Evolutionary conservation across 2,888 invertebrate genomes (phyloP).

Genomic region (Lottia scabra): DNA sequence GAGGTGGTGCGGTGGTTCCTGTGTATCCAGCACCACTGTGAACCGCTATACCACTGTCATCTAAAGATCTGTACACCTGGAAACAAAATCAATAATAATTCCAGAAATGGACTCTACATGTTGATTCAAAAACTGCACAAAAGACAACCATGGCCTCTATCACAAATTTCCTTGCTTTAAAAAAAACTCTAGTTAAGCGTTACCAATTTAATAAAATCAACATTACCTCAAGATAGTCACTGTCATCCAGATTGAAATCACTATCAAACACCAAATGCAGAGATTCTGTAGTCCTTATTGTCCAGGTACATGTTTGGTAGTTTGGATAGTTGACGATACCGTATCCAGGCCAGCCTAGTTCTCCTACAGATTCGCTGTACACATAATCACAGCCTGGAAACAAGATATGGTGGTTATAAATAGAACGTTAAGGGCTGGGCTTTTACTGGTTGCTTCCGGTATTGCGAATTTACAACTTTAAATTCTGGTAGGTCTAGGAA

Average conservation of each 20-base stretch:
- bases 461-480: background rate
- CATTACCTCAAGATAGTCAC: constrained; percentile 28
- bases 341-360: constrained; percentile 31
- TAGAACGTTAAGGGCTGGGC: background rate
- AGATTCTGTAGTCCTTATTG: background rate
- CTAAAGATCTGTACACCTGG: background rate
- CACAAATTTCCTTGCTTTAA: no score
- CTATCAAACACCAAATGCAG: constrained; percentile 25
- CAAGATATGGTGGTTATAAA: constrained; percentile 1
- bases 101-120: background rate
- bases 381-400: constrained; percentile 26
- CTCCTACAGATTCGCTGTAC: constrained; percentile 13
- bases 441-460: background rate
- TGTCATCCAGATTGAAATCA: constrained; percentile 15
- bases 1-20: constrained; percentile 17
- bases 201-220: no score
- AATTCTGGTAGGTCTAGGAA: no score
- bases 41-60: background rate
- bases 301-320: constrained; percentile 25
- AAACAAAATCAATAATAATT: background rate
- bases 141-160: no score
- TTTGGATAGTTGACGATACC: constrained; percentile 25
- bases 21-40: constrained; percentile 18
- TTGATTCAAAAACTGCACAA: no score
- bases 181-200: no score